Evolutionary conservation across 2,113 vertebrate genomes (phyloP).

Genomic region (Phylloscopus whistleri): DNA sequence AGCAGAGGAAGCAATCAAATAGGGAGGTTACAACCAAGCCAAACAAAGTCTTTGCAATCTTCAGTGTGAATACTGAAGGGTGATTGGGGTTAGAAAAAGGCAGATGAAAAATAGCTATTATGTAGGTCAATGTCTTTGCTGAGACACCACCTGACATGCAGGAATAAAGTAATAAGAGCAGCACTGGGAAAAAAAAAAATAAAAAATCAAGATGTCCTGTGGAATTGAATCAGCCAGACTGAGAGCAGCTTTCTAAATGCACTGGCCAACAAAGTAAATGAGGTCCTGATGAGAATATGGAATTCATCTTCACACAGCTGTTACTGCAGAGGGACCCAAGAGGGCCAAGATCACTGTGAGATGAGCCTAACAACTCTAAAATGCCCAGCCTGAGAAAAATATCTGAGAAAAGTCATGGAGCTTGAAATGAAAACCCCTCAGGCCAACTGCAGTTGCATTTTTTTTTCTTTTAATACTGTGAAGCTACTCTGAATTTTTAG

Average conservation of each 20-base stretch:
- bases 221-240: not conserved
- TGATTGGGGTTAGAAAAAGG: not conserved
- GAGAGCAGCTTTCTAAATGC: not conserved
- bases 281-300: not conserved
- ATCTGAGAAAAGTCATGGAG: not conserved
- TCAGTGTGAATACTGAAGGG: not conserved
- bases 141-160: not conserved
- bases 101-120: not conserved
- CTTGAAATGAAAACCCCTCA: not conserved
- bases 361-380: not conserved
- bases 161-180: not conserved
- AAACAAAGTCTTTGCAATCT: not conserved
- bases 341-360: not conserved
- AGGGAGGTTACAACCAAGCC: not conserved
- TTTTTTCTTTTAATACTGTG: not conserved
- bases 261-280: not conserved
- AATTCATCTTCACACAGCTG: not conserved
- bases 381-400: not conserved
- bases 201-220: not conserved
- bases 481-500: not conserved
- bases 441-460: not conserved
- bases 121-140: not conserved
- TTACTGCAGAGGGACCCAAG: not conserved
- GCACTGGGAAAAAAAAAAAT: not conserved
- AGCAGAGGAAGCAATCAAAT: not conserved